Percentiles rank a stretch among this genome's conserved stretches.
phyloP scores from a whole-genome alignment of 92 coral and sea anemone species.

The Desmophyllum pertusum region DNA sequence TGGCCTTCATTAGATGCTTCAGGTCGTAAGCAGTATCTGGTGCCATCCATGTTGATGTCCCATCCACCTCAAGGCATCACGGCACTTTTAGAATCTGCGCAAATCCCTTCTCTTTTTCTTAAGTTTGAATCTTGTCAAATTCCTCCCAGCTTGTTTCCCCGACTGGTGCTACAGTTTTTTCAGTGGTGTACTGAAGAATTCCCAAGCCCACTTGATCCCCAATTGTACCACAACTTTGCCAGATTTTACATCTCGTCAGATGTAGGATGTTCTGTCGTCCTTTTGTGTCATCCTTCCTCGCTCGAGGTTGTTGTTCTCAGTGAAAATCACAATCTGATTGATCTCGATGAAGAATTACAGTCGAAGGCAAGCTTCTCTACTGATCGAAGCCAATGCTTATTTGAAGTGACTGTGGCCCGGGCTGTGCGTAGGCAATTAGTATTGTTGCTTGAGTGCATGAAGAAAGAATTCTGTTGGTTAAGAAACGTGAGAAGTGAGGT shows the following conservation, averaged over 20 bases:
- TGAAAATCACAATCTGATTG: neutral
- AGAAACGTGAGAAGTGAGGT: slow-evolving; percentile 1
- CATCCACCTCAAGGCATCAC: slow-evolving; percentile 15
- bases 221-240: slow-evolving; percentile 38
- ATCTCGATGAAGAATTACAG: neutral
- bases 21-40: slow-evolving; percentile 31
- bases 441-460: slow-evolving; percentile 43
- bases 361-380: neutral
- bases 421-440: slow-evolving; percentile 27
- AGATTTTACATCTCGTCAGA: slow-evolving; percentile 27
- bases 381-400: neutral
- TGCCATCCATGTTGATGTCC: slow-evolving; percentile 59
- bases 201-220: slow-evolving; percentile 15
- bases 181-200: slow-evolving; percentile 38
- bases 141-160: slow-evolving; percentile 52
- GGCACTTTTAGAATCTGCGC: neutral
- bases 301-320: slow-evolving; percentile 25
- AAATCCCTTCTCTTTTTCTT: slow-evolving; percentile 49
- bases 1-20: slow-evolving; percentile 38
- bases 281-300: slow-evolving; percentile 30
- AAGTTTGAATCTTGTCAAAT: slow-evolving; percentile 35
- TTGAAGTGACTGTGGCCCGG: slow-evolving; percentile 13
- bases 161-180: slow-evolving; percentile 45
- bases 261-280: slow-evolving; percentile 29
- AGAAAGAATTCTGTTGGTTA: slow-evolving; percentile 48